These are phyloP conservation scores for Dorcus hopei DNA, from an alignment of 2,888 invertebrate species.

Conservation along the genomic window DNA sequence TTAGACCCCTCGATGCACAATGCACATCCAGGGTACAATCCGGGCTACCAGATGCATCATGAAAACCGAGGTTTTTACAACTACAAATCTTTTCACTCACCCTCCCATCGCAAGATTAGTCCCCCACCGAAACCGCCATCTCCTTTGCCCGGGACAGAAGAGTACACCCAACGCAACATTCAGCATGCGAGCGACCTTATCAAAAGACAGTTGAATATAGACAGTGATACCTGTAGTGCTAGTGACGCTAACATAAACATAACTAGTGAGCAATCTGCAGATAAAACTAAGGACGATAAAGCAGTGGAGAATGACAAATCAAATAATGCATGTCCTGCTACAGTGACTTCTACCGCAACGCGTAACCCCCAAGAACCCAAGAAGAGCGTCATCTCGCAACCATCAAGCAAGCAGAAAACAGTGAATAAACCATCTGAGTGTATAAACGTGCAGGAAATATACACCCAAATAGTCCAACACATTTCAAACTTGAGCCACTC, in stretches of 20 bases:
- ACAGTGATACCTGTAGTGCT: conserved; percentile 10
- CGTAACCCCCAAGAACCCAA: not conserved
- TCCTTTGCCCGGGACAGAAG: conserved; percentile 42
- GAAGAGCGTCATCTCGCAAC: not conserved
- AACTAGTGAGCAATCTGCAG: conserved; percentile 6
- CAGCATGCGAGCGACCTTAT: conserved; percentile 41
- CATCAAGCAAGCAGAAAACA: conserved; percentile 3
- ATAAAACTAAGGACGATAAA: conserved; percentile 6
- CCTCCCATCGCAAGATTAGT: conserved; percentile 1
- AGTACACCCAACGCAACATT: conserved; percentile 41
- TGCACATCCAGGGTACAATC: conserved; percentile 7
- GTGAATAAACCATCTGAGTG: not conserved
- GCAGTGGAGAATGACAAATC: conserved; percentile 2
- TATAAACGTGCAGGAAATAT: conserved; percentile 37
- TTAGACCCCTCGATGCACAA: not conserved
- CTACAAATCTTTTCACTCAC: conserved; percentile 5
- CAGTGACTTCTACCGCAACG: not conserved
- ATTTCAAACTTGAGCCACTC: conserved; percentile 41
- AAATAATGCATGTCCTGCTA: no score
- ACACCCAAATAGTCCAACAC: conserved; percentile 42
- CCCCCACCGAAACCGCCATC: conserved; percentile 25
- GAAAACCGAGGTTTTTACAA: conserved; percentile 6
- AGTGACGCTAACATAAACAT: conserved; percentile 3
- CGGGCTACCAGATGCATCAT: conserved; percentile 2
- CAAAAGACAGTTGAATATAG: conserved; percentile 22